Percentiles rank a stretch among this genome's conserved stretches.
phyloP scores from a whole-genome alignment of 2,797 vertebrate species.

The Scolopax bukidnonensis region DNA sequence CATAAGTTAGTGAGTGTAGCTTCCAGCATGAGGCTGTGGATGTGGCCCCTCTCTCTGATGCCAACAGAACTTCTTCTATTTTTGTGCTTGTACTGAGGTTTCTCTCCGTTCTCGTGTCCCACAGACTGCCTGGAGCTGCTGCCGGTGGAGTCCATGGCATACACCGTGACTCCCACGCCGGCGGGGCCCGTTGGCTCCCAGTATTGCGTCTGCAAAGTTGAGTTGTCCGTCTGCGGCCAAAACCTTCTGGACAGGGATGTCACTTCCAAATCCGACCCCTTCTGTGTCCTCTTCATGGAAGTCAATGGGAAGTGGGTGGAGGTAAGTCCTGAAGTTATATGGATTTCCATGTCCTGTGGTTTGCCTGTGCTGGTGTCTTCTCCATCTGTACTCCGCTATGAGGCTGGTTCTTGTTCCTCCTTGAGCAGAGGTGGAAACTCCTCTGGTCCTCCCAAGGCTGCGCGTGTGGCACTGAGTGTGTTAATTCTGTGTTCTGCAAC shows the following conservation, averaged over 20 bases:
- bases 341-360: neutral
- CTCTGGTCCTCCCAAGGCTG: neutral
- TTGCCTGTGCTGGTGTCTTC: neutral
- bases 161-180: conserved; percentile 75
- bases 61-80: fast-evolving
- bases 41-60: fast-evolving
- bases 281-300: conserved; percentile 96
- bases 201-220: conserved; percentile 92
- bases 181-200: conserved; percentile 80
- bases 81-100: neutral
- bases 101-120: neutral
- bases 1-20: fast-evolving
- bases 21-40: neutral
- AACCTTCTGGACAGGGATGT: conserved; percentile 95
- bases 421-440: neutral
- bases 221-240: conserved; percentile 89
- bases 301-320: conserved; percentile 92
- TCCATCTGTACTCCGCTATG: neutral
- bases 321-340: conserved; percentile 76
- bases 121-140: conserved; percentile 77
- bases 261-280: conserved; percentile 97
- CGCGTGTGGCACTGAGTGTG: fast-evolving
- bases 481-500: neutral
- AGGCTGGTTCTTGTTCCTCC: neutral
- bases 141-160: conserved; percentile 84